Base-by-base conservation (phyloP, 2,888 invertebrate species). In the Eulithis testata region DNA sequence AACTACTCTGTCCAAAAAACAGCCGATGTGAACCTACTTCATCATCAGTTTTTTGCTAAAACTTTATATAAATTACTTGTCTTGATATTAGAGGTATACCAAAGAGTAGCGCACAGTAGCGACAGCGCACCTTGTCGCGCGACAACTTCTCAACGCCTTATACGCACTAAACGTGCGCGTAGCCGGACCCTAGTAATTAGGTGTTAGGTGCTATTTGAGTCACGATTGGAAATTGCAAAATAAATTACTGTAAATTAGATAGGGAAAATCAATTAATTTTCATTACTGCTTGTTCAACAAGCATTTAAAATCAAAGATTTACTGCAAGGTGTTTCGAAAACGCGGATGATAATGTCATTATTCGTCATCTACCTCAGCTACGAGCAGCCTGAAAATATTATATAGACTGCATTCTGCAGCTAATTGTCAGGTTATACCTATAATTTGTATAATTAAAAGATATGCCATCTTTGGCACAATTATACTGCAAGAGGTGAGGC, bases 141-240 rank as follows among this genome's bases (percentile, higher is more conserved):
- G 65, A 69, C 71, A 69, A 52, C 56, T 12, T 11, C 12, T 49
- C 65, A 61, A 47, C 49, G 12, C 69, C 71, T 43, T 71, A 71
- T 65, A 69, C 64, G 69, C 65, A 66, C 47, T 14, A 44, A 63
- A 51, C 56, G 49, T 60, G 63, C 63, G 53, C 53, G 60, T 56
- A 40, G 36, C 37, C 53, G 43, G 45, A 55, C 47, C 45, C 27
- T 56, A 43, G 63, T 63, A 66, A 66, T 66, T 66, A 66, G 63
- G 56, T 58, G 62, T 64, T 45, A 40, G 50, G 60, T 64, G 64
- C 55, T 60, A 63, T 49, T 60, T 57, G n/a, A 51, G 52, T 63
- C 66, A 66, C 66, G 66, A 63, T 57, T 66, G 7, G 56, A 61
- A 65, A 66, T 44, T 8, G 60, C 55, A 60, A 51, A 51, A 63